A percentile compares a stretch with the other conserved stretches of the same genome.
phyloP scores from a whole-genome alignment of 2,113 vertebrate genomes.

The Progne subis region DNA sequence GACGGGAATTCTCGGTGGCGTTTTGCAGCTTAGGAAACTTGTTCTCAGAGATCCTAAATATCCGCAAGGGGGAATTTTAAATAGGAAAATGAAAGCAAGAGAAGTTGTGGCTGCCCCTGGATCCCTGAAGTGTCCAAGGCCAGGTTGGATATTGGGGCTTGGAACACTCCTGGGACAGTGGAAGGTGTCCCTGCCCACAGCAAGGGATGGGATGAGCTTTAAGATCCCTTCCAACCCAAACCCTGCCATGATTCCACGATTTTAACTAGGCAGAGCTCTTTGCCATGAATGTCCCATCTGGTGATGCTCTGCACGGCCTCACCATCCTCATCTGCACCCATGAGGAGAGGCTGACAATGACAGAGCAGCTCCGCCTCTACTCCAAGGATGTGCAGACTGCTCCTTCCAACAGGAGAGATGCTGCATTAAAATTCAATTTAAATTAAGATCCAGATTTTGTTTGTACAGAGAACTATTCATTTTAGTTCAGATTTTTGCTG shows the following conservation, averaged over 20 bases:
- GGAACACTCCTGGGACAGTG: background rate
- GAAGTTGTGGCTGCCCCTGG: background rate
- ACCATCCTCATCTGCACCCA: background rate
- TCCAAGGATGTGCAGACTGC: background rate
- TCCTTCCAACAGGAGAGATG: background rate
- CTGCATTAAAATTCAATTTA: background rate
- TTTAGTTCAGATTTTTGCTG: background rate
- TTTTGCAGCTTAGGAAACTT: background rate
- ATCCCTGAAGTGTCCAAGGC: background rate
- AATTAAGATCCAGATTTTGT: background rate
- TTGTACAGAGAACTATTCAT: background rate
- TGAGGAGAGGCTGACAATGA: background rate
- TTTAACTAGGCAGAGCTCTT: background rate
- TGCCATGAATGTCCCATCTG: background rate
- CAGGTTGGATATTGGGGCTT: rapidly evolving
- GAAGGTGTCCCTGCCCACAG: rapidly evolving
- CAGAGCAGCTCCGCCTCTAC: background rate
- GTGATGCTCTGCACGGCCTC: background rate
- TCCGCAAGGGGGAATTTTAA: background rate
- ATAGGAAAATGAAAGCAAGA: background rate
- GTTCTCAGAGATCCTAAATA: background rate
- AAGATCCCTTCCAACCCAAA: background rate
- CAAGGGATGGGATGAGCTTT: background rate
- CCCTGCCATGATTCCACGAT: background rate
- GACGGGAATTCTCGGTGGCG: background rate